phyloP scores from a whole-genome alignment of 1,140 invertebrate species.

The Ceratitis capitata region DNA sequence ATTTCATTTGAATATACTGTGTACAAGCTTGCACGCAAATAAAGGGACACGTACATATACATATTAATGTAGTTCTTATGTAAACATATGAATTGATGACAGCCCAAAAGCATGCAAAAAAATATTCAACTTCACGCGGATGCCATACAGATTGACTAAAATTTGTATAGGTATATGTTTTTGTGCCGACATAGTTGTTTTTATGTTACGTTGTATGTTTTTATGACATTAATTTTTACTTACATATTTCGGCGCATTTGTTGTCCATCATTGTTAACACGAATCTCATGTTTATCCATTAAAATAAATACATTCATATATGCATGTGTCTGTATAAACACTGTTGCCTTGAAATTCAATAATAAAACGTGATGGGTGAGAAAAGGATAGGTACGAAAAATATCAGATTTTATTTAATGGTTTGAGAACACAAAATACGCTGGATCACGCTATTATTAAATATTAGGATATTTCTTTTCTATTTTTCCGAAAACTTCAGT shows the following conservation, averaged over 20 bases:
- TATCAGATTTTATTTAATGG: conserved; percentile 26
- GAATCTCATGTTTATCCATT: not conserved
- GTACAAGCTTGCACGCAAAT: not conserved
- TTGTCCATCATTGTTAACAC: not conserved
- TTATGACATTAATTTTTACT: not conserved
- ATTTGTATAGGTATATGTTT: not conserved
- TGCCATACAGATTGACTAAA: not conserved
- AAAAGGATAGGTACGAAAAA: not conserved
- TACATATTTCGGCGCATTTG: not conserved
- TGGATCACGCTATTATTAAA: not conserved
- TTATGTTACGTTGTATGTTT: no score
- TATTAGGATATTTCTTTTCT: no score
- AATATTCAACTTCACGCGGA: not conserved
- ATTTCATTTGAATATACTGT: no score
- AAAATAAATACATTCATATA: not conserved
- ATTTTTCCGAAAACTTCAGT: no score
- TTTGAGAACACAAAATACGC: not conserved
- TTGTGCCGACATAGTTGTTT: no score
- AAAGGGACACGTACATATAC: no score
- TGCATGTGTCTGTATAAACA: no score
- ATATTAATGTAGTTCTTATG: not conserved
- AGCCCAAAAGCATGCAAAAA: not conserved
- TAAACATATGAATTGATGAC: not conserved
- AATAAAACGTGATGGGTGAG: not conserved
- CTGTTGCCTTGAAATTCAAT: not conserved